phyloP scores from a whole-genome alignment of 2,113 vertebrate genomes.

The Setophaga coronata region DNA sequence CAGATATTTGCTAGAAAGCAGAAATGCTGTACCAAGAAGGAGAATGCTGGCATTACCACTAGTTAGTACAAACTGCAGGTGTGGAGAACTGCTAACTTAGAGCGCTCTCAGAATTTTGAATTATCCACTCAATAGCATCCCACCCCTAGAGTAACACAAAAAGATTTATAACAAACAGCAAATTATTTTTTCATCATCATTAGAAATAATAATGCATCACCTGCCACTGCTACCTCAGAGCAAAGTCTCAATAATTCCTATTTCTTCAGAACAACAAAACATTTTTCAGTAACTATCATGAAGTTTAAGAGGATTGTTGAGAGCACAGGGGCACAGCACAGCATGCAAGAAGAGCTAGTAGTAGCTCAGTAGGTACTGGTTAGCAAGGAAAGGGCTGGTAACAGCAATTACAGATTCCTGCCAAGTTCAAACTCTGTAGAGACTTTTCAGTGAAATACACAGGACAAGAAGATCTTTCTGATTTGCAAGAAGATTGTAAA shows the following conservation, averaged over 20 bases:
- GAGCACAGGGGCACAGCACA: background rate
- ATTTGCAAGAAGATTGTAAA: background rate
- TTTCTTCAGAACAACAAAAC: background rate
- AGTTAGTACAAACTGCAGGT: conserved; percentile 75
- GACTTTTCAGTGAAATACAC: background rate
- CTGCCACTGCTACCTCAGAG: background rate
- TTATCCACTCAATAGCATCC: conserved; percentile 99
- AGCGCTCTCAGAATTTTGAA: conserved; percentile 90
- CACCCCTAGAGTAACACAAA: conserved; percentile 89
- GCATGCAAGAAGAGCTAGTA: background rate
- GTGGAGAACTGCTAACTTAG: conserved; percentile 82
- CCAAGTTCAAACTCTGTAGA: background rate
- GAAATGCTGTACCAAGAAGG: conserved; percentile 46
- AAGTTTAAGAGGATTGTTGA: background rate
- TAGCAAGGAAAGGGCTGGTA: background rate
- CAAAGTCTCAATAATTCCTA: background rate
- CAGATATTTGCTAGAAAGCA: conserved; percentile 34
- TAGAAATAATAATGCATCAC: background rate
- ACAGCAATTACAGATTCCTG: background rate
- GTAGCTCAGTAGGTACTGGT: background rate
- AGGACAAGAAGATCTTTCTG: background rate
- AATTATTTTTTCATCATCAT: background rate
- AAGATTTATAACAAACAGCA: conserved; percentile 53
- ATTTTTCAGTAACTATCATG: background rate
- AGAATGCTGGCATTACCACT: conserved; percentile 73